Conservation (phyloP, 1,140 invertebrate species). For the Orchesella cincta region DNA sequence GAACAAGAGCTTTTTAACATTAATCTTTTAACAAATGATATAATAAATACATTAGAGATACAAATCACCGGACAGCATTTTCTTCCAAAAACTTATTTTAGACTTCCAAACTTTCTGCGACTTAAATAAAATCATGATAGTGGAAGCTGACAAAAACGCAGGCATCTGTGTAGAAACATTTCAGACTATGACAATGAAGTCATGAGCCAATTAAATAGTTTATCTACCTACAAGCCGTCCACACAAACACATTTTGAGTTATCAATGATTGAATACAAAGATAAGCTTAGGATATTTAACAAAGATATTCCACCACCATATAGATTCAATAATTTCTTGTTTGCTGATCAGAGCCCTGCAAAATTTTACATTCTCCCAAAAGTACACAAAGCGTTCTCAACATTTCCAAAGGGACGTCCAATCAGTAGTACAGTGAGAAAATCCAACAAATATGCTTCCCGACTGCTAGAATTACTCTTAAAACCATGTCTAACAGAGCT, state of each 20-base stretch:
- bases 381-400: constrained; percentile 4
- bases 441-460: constrained; percentile 6
- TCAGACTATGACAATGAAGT: constrained; percentile 21
- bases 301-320: no score
- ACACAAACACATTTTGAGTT: constrained; percentile 9
- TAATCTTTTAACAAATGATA: no score
- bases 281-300: not conserved
- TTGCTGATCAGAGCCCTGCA: not conserved
- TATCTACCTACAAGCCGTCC: not conserved
- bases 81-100: no score
- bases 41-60: no score
- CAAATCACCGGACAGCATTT: no score
- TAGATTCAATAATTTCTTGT: not conserved
- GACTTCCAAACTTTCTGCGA: not conserved
- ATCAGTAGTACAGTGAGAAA: not conserved
- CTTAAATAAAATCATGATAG: not conserved
- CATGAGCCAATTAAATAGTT: not conserved
- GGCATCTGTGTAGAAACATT: constrained; percentile 3
- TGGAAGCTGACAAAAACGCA: constrained; percentile 25
- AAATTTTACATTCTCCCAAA: constrained; percentile 28
- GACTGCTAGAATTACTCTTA: not conserved
- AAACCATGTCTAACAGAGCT: not conserved
- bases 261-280: not conserved
- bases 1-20: no score
- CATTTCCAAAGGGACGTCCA: constrained; percentile 15